Evolutionary conservation across 2,797 vertebrate genomes (phyloP).

Genomic region (Cyprinodon diabolis): DNA sequence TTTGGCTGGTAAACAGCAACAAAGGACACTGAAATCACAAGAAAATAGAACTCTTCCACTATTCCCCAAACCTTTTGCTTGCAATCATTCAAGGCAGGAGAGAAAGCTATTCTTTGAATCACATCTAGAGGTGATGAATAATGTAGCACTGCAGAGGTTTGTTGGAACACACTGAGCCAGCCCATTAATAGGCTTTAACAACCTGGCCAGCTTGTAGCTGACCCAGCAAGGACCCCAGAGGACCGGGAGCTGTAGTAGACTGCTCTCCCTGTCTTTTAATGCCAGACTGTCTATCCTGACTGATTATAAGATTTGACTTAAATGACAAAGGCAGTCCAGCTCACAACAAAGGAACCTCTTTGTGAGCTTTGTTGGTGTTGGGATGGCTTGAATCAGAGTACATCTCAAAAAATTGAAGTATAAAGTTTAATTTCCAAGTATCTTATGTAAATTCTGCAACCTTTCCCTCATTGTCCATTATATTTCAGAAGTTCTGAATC

Average conservation of each 20-base stretch:
- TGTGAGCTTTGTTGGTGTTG: constrained; percentile 14
- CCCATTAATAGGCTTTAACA: constrained; percentile 79
- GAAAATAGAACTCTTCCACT: constrained; percentile 59
- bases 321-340: constrained; percentile 45
- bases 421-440: too few species aligned
- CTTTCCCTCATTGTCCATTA: not conserved
- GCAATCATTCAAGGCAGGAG: constrained; percentile 43
- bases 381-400: not conserved
- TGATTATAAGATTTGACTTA: constrained; percentile 50
- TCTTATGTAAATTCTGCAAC: not conserved
- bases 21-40: constrained; percentile 65
- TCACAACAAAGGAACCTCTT: constrained; percentile 21
- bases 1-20: constrained; percentile 67
- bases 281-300: constrained; percentile 40
- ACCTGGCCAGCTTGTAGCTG: constrained; percentile 73
- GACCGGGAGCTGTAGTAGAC: constrained; percentile 54
- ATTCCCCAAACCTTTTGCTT: constrained; percentile 47
- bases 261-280: constrained; percentile 47
- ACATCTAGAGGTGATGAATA: constrained; percentile 71
- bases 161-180: constrained; percentile 53
- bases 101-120: constrained; percentile 64
- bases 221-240: constrained; percentile 62
- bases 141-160: constrained; percentile 71
- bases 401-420: not conserved
- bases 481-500: not conserved